Conservation (phyloP, 2,888 invertebrate species). For the Seira musarum region DNA sequence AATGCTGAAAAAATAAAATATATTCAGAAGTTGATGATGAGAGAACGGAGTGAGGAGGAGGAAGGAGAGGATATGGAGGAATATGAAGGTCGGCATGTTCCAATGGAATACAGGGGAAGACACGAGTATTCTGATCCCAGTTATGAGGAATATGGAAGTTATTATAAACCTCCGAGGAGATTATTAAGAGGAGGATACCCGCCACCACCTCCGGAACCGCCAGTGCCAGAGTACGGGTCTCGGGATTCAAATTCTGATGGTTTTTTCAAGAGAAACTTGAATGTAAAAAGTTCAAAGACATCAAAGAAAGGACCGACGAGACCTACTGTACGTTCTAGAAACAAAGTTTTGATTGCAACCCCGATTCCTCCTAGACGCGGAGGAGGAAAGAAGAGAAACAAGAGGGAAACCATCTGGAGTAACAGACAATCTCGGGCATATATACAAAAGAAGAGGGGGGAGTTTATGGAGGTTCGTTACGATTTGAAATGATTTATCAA, state of each 20-base stretch:
- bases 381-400: background rate
- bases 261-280: constrained; percentile 32
- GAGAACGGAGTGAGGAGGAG: background rate
- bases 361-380: background rate
- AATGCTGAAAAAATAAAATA: constrained; percentile 11
- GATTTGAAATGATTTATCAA: background rate
- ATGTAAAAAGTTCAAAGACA: no score
- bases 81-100: background rate
- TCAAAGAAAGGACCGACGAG: no score
- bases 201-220: constrained; percentile 34
- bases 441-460: constrained; percentile 45
- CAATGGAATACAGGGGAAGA: constrained; percentile 12
- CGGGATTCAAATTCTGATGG: constrained; percentile 21
- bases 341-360: no score
- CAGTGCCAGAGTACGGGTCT: constrained; percentile 17
- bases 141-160: constrained; percentile 23
- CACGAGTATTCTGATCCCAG: background rate
- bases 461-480: constrained; percentile 33
- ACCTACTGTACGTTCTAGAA: no score
- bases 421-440: constrained; percentile 17
- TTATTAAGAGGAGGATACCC: constrained; percentile 29
- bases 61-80: constrained; percentile 31
- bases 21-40: constrained; percentile 22
- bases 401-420: background rate
- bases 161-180: constrained; percentile 16